A percentile compares a stretch with the other conserved stretches of the same genome.
Evolutionary conservation across 2,113 vertebrate species (phyloP).

Genomic region (Nesoenas mayeri): DNA sequence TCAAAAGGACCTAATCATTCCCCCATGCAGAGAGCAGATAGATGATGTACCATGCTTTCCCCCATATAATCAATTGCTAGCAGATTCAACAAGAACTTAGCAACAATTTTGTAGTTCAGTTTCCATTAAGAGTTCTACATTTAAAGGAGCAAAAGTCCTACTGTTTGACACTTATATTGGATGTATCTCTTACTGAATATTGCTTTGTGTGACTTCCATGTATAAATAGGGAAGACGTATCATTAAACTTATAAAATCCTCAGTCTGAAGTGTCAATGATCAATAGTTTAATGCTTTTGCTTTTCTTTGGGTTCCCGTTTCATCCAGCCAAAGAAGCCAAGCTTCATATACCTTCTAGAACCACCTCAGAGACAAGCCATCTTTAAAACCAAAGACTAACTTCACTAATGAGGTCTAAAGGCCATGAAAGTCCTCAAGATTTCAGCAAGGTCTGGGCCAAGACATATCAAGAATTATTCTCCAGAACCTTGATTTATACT

Average conservation of each 20-base stretch:
- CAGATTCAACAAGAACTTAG: neutral
- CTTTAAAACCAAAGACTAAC: neutral
- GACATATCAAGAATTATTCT: neutral
- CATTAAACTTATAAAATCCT: neutral
- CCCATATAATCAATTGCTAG: neutral
- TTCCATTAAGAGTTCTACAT: neutral
- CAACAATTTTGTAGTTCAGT: neutral
- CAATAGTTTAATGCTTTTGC: neutral
- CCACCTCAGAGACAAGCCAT: neutral
- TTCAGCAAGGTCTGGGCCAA: neutral
- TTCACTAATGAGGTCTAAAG: neutral
- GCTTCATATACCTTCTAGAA: neutral
- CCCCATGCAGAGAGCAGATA: conserved; percentile 19
- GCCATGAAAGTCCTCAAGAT: neutral
- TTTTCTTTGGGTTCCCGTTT: neutral
- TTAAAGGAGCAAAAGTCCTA: neutral
- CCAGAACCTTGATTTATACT: neutral
- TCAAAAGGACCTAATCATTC: conserved; percentile 53
- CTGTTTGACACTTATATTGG: neutral
- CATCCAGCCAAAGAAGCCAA: neutral
- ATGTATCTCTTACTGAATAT: neutral
- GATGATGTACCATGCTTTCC: neutral
- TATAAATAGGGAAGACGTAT: neutral
- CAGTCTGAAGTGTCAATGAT: neutral
- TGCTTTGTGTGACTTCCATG: neutral